Evolutionary conservation across 2,113 vertebrate genomes (phyloP).

Genomic region (Apteryx mantelli): DNA sequence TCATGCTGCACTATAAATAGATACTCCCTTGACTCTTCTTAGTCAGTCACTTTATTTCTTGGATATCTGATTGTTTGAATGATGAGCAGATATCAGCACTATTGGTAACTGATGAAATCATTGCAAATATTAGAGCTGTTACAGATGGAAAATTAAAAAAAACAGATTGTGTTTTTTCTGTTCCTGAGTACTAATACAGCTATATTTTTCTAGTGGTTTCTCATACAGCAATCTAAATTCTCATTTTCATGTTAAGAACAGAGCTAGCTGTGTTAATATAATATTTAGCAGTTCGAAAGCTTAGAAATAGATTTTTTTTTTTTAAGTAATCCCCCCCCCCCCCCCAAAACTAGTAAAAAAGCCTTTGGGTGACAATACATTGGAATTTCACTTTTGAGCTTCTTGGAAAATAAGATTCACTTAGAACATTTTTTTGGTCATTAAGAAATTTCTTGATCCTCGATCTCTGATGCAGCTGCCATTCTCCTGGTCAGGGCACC

Average conservation of each 20-base stretch:
- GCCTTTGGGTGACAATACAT: neutral
- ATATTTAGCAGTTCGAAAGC: constrained; percentile 1
- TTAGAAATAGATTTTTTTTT: neutral
- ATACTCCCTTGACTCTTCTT: neutral
- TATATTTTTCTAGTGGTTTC: neutral
- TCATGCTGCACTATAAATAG: neutral
- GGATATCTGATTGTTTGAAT: neutral
- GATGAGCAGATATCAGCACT: neutral
- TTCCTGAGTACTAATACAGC: neutral
- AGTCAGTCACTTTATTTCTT: neutral
- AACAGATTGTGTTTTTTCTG: neutral
- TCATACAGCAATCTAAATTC: neutral
- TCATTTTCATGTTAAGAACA: constrained; percentile 17
- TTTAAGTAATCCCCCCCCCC: neutral
- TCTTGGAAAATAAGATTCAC: neutral
- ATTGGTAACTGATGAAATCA: neutral
- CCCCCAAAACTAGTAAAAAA: neutral
- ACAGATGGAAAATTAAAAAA: neutral
- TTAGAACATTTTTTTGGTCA: neutral
- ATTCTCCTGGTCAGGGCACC: neutral
- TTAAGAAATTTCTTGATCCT: neutral
- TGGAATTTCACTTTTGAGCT: neutral
- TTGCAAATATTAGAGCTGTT: neutral
- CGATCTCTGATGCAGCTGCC: neutral
- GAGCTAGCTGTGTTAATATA: constrained; percentile 8